Conservation (phyloP, 1,140 invertebrate species). For the Mizuhopecten yessoensis region DNA sequence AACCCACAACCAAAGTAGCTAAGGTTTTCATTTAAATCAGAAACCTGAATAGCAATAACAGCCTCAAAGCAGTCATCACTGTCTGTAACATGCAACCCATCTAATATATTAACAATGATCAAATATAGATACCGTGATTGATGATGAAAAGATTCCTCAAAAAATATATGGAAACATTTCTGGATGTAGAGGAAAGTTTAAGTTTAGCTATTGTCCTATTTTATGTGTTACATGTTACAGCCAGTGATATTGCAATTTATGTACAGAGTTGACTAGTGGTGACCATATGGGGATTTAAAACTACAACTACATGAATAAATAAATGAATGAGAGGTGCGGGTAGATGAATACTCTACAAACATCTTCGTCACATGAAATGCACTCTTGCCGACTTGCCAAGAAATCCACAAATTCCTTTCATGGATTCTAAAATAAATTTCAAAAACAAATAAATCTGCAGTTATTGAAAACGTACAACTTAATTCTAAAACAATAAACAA, state of each 20-base stretch:
- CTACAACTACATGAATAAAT: conserved; percentile 35
- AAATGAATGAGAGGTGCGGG: not conserved
- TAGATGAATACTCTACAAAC: not conserved
- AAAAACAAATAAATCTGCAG: too few species aligned
- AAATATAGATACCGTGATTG: not conserved
- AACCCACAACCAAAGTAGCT: conserved; percentile 14
- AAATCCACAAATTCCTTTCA: not conserved
- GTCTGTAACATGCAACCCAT: not conserved
- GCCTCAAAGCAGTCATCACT: not conserved
- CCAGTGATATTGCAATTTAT: not conserved
- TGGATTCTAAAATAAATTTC: conserved; percentile 16
- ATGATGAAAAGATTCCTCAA: not conserved
- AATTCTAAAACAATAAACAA: conserved; percentile 7
- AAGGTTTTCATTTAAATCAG: conserved; percentile 8
- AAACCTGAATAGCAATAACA: not conserved
- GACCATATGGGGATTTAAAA: not conserved
- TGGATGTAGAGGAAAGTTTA: not conserved
- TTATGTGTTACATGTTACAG: not conserved
- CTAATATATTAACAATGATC: too few species aligned
- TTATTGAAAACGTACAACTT: too few species aligned
- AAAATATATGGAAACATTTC: conserved; percentile 23
- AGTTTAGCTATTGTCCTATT: not conserved
- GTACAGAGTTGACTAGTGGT: not conserved
- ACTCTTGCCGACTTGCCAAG: conserved; percentile 36
- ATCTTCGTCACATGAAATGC: not conserved